Conservation (phyloP, 2,113 vertebrate genomes). For the Festucalex cinctus region DNA sequence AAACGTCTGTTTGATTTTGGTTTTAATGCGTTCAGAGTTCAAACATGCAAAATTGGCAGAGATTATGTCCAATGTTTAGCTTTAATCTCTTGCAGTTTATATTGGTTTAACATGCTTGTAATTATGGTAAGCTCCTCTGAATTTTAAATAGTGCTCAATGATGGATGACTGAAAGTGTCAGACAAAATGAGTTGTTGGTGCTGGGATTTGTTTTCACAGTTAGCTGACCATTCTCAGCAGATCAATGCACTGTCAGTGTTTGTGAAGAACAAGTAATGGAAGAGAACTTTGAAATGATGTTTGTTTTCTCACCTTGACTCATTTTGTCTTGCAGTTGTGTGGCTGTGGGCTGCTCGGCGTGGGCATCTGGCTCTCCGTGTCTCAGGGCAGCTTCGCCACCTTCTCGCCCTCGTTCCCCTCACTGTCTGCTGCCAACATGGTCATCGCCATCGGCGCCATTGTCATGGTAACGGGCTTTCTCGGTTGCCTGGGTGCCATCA, state of each 20-base stretch:
- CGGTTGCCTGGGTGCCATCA: slow-evolving; percentile 97
- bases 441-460: slow-evolving; percentile 90
- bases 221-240: neutral
- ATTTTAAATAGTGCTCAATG: slow-evolving; percentile 28
- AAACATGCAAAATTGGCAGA: slow-evolving; percentile 27
- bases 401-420: slow-evolving; percentile 97
- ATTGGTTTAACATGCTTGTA: slow-evolving; percentile 44
- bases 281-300: neutral
- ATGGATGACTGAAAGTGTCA: slow-evolving; percentile 29
- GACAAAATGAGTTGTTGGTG: slow-evolving; percentile 4
- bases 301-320: slow-evolving; percentile 46
- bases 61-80: slow-evolving; percentile 41
- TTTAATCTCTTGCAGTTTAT: slow-evolving; percentile 47
- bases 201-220: slow-evolving; percentile 9
- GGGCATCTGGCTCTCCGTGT: slow-evolving; percentile 98
- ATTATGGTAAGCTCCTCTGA: slow-evolving; percentile 39
- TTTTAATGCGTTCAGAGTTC: slow-evolving; percentile 48
- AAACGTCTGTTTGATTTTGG: slow-evolving; percentile 44
- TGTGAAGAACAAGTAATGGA: neutral
- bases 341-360: slow-evolving; percentile 96
- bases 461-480: slow-evolving; percentile 98
- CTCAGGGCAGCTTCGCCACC: slow-evolving; percentile 97
- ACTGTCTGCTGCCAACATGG: slow-evolving; percentile 93
- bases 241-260: neutral
- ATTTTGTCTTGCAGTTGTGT: slow-evolving; percentile 81